Base-by-base conservation (phyloP, 1,140 invertebrate genomes). In the Dinothrombium tinctorium region DNA sequence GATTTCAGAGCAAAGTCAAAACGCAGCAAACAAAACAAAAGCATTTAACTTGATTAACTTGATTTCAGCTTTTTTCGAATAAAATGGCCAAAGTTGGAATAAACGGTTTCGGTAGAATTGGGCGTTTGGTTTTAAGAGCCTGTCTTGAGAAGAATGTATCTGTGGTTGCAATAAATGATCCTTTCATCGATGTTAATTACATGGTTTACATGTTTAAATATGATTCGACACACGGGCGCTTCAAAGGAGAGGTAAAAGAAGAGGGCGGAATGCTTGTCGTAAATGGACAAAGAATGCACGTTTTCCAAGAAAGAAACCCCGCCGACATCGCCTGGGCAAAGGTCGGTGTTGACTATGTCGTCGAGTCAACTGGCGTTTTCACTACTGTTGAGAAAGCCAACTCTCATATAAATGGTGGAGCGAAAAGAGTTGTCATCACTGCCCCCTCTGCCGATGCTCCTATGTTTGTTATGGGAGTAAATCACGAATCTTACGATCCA, bases 141-240 rank as follows among this genome's bases (percentile, higher is more conserved):
- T 60, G 60, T 36, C 15, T 67, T 4, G 48, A 53, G 6, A 59
- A 59, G 41, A 53, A 49, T 12, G 50, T 63, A 12, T 47, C 52
- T 44, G 79, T 94, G 44, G 76, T 86, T 22, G 84, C 84, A 24
- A 68, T 95, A 51, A 95, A 95, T 62, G 87, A 96, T 60, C 89
- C 89, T 1, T 86, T 86, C 66, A 83, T 94, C 57, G 72, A 73
- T 45, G 59, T 87, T 28, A 76, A 89, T 48, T 92, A 95, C 63
- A 87, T 94, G 70, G 67, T 89, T 3, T 98, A 98, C 66, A 74
- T 98, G 66, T 87, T 96, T 67, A 84, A 89, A 55, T 92, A 90
- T 61, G 92, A 98, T 58, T 92, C 87, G 11, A 95, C 86, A 36
- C 92, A 98, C 52, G 90, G 90, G 6, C 68, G 59, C 48, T 84